Evolutionary conservation across 92 coral and sea anemone genomes (phyloP).

Genomic region (Palythoa grandiflora): DNA sequence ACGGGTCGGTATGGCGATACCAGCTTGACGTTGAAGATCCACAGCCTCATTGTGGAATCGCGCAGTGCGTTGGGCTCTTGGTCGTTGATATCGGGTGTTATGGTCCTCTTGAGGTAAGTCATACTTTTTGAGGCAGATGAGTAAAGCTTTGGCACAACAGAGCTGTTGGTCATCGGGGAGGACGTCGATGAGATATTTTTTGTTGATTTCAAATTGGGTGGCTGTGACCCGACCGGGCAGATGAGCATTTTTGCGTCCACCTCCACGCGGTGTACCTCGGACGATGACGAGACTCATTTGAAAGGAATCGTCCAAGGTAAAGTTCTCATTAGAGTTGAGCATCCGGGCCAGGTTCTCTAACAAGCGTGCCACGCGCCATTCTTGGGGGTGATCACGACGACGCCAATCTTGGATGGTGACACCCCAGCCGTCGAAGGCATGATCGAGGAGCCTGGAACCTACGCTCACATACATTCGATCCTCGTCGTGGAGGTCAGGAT

Average conservation of each 20-base stretch:
- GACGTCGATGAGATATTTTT: too few relatives aligned
- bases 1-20: background rate
- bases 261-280: background rate
- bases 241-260: too few relatives aligned
- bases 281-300: conserved; percentile 44
- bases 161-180: too few relatives aligned
- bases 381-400: too few relatives aligned
- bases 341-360: conserved; percentile 45
- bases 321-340: conserved; percentile 43
- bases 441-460: background rate
- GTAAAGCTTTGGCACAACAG: too few relatives aligned
- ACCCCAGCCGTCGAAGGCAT: conserved; percentile 6
- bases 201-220: too few relatives aligned
- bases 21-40: background rate
- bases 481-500: background rate
- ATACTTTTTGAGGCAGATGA: too few relatives aligned
- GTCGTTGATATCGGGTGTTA: too few relatives aligned
- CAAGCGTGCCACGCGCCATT: conserved; percentile 31
- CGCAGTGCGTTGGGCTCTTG: too few relatives aligned
- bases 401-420: background rate
- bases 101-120: too few relatives aligned
- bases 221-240: too few relatives aligned
- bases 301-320: conserved; percentile 40
- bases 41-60: conserved; percentile 9
- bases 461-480: background rate